These are phyloP conservation scores for Sicus ferrugineus DNA, from an alignment of 2,888 invertebrate genomes.

Conservation along the genomic window DNA sequence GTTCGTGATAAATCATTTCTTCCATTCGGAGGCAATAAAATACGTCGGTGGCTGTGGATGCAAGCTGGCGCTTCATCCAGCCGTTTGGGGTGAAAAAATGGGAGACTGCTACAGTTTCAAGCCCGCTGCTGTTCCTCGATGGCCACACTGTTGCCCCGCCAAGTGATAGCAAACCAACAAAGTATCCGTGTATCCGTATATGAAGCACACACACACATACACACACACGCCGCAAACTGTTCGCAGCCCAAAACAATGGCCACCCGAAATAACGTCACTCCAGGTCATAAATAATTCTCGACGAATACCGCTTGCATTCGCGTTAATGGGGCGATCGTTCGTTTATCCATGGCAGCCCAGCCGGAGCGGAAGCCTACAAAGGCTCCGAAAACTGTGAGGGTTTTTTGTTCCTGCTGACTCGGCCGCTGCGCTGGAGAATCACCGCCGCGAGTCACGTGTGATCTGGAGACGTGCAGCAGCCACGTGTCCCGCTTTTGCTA, in stretches of 20 bases:
- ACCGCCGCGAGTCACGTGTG: not conserved
- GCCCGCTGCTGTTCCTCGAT: not conserved
- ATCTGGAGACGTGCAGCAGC: not conserved
- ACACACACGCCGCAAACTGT: not conserved
- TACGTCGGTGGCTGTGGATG: not conserved
- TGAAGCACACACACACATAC: not conserved
- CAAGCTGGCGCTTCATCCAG: constrained; percentile 4
- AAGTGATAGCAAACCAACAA: not conserved
- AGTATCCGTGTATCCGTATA: not conserved
- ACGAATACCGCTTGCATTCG: constrained; percentile 50
- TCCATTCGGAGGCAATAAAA: constrained; percentile 14
- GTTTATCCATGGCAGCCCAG: too few species aligned
- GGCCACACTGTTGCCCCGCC: constrained; percentile 4
- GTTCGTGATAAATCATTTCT: constrained; percentile 22
- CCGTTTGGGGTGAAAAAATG: not conserved
- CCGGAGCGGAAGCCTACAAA: too few species aligned
- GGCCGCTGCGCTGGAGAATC: too few species aligned
- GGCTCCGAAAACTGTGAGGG: too few species aligned
- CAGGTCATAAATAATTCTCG: constrained; percentile 55
- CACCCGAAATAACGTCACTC: constrained; percentile 36
- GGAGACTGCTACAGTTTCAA: not conserved
- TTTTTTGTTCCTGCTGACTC: too few species aligned
- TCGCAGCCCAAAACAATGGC: constrained; percentile 24
- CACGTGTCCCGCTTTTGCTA: not conserved
- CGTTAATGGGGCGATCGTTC: not conserved